Percentiles rank a stretch among this genome's conserved stretches.
Conservation (phyloP, 2,113 vertebrate genomes). For the Setophaga petechia region DNA sequence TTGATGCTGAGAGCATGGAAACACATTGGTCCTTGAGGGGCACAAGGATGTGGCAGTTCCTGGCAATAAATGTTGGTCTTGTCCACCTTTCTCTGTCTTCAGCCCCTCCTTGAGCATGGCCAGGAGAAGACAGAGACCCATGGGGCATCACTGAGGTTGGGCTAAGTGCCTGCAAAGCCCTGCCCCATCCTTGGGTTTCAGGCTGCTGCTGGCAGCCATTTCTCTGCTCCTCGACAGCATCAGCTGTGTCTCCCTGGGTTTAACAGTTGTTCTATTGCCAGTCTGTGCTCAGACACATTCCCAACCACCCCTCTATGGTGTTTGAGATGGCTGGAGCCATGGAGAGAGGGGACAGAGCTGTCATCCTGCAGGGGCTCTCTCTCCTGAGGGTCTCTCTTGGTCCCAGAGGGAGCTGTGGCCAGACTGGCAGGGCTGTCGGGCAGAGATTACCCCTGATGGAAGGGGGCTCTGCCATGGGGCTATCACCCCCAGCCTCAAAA, state of each 20-base stretch:
- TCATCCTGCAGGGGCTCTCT: background rate
- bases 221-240: background rate
- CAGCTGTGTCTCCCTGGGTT: background rate
- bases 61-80: too few species aligned
- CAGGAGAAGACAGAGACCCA: background rate
- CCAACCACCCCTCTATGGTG: background rate
- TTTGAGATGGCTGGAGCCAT: background rate
- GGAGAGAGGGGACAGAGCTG: background rate
- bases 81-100: background rate
- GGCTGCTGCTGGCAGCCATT: background rate
- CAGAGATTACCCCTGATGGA: fast-evolving
- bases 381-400: background rate
- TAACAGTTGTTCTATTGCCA: fast-evolving
- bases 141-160: fast-evolving
- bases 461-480: fast-evolving
- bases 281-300: background rate
- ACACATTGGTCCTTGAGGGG: background rate
- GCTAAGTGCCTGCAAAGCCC: fast-evolving
- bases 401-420: fast-evolving
- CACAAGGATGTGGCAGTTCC: background rate
- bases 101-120: background rate
- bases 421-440: background rate
- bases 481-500: background rate
- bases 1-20: background rate
- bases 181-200: background rate